These are phyloP conservation scores for Littorina saxatilis DNA, from an alignment of 1,140 invertebrate species.

Conservation along the genomic window DNA sequence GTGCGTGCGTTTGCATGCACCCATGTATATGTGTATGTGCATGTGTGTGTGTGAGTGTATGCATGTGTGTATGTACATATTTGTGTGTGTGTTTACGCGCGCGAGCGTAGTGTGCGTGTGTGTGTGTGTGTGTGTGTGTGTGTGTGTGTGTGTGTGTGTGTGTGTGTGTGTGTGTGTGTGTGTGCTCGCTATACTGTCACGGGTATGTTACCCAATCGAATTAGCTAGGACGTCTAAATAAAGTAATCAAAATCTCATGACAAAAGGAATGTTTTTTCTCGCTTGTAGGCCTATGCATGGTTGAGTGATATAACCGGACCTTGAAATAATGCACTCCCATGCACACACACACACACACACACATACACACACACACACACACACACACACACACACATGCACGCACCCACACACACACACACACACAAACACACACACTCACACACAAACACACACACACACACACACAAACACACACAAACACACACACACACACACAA, in stretches of 20 bases:
- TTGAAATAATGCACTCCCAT: neutral
- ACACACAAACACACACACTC: too few relatives aligned
- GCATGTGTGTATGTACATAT: too few relatives aligned
- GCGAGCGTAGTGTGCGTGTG: neutral
- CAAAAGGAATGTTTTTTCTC: neutral
- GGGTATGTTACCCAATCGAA: too few relatives aligned
- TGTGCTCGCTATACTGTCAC: too few relatives aligned
- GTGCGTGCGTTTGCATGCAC: neutral
- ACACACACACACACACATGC: conserved; percentile 21
- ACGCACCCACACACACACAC: too few relatives aligned
- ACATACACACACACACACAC: neutral
- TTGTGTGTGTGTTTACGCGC: too few relatives aligned
- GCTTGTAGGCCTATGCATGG: neutral
- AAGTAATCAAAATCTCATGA: too few relatives aligned
- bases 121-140: neutral
- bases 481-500: too few relatives aligned
- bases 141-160: neutral
- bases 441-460: too few relatives aligned
- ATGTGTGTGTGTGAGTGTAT: neutral
- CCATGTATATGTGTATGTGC: neutral
- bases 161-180: too few relatives aligned
- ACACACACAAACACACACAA: too few relatives aligned
- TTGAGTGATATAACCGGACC: neutral
- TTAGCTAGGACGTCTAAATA: too few relatives aligned
- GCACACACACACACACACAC: neutral